Evolutionary conservation across 2,888 invertebrate species (phyloP).

Genomic region (Hirtodrosophila cameraria): DNA sequence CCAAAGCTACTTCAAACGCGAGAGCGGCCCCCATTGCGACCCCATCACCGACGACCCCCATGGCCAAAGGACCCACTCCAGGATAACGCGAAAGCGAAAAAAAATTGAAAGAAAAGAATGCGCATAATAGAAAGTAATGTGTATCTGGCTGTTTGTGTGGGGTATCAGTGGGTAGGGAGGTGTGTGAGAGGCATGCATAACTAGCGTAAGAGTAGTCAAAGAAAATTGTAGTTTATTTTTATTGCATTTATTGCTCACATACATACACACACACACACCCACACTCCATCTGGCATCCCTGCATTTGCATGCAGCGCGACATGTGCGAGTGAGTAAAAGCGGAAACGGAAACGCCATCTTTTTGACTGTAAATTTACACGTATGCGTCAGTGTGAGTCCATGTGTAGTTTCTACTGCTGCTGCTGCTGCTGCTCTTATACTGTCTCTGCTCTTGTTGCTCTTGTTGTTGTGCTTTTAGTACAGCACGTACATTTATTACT

Average conservation of each 20-base stretch:
- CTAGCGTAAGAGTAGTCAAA: constrained; percentile 55
- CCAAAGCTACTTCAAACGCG: constrained; percentile 72
- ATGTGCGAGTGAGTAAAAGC: constrained; percentile 53
- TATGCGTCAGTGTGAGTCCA: constrained; percentile 43
- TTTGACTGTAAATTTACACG: constrained; percentile 71
- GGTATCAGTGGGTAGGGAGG: background rate
- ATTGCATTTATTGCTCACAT: constrained; percentile 65
- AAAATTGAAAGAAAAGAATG: constrained; percentile 53
- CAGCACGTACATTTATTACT: constrained; percentile 81
- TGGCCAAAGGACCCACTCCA: constrained; percentile 41
- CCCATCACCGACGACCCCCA: constrained; percentile 52
- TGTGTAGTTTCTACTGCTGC: constrained; percentile 37
- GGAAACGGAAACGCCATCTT: constrained; percentile 66
- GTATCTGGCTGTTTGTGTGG: constrained; percentile 16
- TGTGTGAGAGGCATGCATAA: constrained; percentile 14
- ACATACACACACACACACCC: constrained; percentile 8
- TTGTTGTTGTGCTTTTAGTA: constrained; percentile 63
- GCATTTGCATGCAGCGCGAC: constrained; percentile 69
- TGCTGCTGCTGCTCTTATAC: constrained; percentile 12
- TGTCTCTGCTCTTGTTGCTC: constrained; percentile 23
- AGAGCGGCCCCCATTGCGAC: no score
- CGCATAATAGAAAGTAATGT: constrained; percentile 67
- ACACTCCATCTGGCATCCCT: constrained; percentile 24
- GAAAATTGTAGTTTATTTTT: constrained; percentile 74
- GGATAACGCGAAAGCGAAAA: constrained; percentile 15